Evolutionary conservation across 2,888 invertebrate species (phyloP), one percentile per base, ranked within the genome.

Genomic region (Tubulanus polymorphus): DNA sequence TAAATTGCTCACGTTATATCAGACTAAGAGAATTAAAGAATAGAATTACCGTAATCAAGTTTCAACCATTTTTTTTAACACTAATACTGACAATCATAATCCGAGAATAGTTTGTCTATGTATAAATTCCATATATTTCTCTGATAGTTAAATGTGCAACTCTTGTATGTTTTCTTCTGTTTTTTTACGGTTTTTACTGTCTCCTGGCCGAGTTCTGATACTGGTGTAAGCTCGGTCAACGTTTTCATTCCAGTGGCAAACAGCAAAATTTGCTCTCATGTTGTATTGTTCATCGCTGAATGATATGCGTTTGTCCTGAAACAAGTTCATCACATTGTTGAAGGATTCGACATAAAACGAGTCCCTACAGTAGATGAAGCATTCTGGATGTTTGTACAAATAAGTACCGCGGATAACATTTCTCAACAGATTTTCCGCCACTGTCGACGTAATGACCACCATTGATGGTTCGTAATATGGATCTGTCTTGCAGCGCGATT

Each of bases 311-410:
- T 41, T 41, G 23, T 41, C 41, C 15, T 41, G 41, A 15, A 41
- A 41, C 3, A 41, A 20, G 41, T 41, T 8, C 41, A 41, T 41
- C 6, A 41, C 41, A 41, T 41, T 41, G 41, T 41, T 41, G 41
- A 41, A 41, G 6, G 41, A 41, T 15, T 41, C 41, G 23, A 41
- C 41, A 15, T 20, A 41, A 23, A 41, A 41, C 6, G 41, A 20
- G 15, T 41, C 41, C 15, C 41, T 18, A 41, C 6, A 5, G 23
- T 41, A 23, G 23, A 41, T 41, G 41, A 20, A 41, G 23, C 15
- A 20, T 23, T 41, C 20, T 8, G 41, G 41, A 41, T 41, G 23
- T 3, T 8, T 41, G 23, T 41, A 41, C 6, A 41, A 18, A 3
- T 5, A 20, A 20, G 41, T 20, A 5, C 23, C 23, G 5, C 15